A percentile compares a stretch with the other conserved stretches of the same genome.
These are phyloP conservation scores for Cryptus armator DNA, from an alignment of 2,888 invertebrate species.

Conservation along the genomic window DNA sequence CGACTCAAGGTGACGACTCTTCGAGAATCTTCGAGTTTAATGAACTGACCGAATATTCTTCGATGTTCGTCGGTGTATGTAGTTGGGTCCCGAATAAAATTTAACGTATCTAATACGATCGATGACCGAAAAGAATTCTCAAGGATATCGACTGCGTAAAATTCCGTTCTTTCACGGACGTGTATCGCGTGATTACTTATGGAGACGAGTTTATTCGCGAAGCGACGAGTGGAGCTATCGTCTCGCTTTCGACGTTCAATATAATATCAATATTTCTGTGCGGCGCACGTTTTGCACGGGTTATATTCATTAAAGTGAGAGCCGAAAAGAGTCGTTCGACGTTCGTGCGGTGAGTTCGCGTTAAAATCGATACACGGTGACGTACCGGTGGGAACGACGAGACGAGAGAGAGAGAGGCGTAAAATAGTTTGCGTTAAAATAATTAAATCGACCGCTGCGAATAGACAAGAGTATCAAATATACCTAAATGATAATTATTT, in stretches of 20 bases:
- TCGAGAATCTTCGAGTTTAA: conserved; percentile 17
- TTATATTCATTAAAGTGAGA: conserved; percentile 1
- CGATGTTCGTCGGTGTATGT: background rate
- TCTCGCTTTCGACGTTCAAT: background rate
- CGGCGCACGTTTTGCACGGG: background rate
- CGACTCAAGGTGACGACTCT: background rate
- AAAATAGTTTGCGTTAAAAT: background rate
- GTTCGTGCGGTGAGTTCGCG: background rate
- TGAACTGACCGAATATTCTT: conserved; percentile 13
- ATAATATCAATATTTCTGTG: background rate
- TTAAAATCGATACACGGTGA: conserved; percentile 4
- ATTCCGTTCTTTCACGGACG: conserved; percentile 13
- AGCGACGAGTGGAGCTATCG: background rate
- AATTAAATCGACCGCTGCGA: background rate
- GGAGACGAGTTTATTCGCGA: background rate
- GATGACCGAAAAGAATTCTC: conserved; percentile 8
- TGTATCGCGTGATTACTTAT: background rate
- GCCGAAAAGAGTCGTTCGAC: background rate
- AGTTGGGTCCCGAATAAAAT: background rate
- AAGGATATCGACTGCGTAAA: conserved; percentile 11
- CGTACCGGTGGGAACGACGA: background rate
- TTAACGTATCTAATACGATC: conserved; percentile 15
- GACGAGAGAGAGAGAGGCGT: conserved; percentile 2
- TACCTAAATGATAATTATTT: background rate
- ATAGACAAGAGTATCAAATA: background rate